phyloP scores from a whole-genome alignment of 2,113 vertebrate species.

The Gymnobelideus leadbeateri region DNA sequence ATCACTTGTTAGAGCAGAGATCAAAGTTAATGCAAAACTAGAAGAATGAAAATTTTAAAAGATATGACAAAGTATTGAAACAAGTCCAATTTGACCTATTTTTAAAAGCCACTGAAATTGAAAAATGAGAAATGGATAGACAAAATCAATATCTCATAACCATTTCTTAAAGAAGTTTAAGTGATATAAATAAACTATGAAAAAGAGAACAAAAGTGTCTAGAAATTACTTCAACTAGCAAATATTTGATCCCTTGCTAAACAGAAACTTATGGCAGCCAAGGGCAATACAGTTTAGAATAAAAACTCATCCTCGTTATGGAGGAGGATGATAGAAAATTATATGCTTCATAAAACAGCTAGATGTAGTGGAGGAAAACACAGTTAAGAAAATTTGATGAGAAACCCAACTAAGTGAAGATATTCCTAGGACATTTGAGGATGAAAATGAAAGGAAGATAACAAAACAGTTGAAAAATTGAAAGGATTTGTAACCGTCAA shows the following conservation, averaged over 20 bases:
- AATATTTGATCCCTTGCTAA: not conserved
- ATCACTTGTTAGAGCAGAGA: not conserved
- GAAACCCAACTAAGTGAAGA: not conserved
- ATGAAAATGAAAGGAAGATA: not conserved
- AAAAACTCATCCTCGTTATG: not conserved
- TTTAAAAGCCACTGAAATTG: not conserved
- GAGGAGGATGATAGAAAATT: not conserved
- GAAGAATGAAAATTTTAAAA: not conserved
- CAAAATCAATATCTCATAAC: not conserved
- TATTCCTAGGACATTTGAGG: not conserved
- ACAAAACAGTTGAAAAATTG: not conserved
- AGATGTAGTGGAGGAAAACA: not conserved
- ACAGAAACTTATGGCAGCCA: not conserved
- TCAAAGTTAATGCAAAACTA: not conserved
- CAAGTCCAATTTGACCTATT: not conserved
- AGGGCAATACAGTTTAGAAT: not conserved
- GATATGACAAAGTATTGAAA: not conserved
- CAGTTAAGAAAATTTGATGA: not conserved
- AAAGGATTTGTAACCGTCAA: not conserved
- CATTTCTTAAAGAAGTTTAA: not conserved
- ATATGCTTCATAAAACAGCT: not conserved
- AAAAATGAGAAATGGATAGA: not conserved
- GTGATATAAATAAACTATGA: not conserved
- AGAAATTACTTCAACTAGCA: not conserved
- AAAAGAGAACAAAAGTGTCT: not conserved